phyloP scores from a whole-genome alignment of 2,888 invertebrate genomes.

The Ferrisia virgata region DNA sequence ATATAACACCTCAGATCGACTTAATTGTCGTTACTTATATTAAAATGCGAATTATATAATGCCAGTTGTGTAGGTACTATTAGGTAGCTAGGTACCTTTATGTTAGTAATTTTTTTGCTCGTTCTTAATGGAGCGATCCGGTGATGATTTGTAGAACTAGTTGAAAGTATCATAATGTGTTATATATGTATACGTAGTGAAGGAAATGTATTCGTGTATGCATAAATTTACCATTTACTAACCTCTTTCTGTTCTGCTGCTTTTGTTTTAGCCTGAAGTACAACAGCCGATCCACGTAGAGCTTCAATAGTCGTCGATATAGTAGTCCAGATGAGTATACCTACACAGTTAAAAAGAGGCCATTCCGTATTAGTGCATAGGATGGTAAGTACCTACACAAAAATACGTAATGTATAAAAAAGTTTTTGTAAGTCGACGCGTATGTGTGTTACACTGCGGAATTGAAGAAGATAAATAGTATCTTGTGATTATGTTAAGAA shows the following conservation, averaged over 20 bases:
- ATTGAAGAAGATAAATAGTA: too few relatives aligned
- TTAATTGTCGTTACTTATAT: constrained; percentile 10
- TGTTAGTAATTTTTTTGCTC: not conserved
- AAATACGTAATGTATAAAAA: not conserved
- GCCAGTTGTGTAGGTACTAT: too few relatives aligned
- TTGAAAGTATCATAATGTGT: not conserved
- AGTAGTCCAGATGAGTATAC: constrained; percentile 38
- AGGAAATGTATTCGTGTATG: not conserved
- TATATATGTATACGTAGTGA: too few relatives aligned
- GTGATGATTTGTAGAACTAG: not conserved
- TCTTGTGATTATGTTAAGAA: too few relatives aligned
- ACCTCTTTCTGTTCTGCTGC: constrained; percentile 49
- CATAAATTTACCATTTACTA: constrained; percentile 52
- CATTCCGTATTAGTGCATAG: not conserved
- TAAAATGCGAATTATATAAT: not conserved
- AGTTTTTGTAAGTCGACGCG: too few relatives aligned
- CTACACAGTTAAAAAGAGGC: not conserved
- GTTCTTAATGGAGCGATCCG: not conserved
- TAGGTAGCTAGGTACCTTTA: not conserved
- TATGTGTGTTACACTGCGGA: too few relatives aligned
- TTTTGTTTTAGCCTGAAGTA: constrained; percentile 50
- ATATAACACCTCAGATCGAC: not conserved
- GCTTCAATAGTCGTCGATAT: constrained; percentile 45
- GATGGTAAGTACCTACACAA: not conserved
- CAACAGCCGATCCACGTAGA: constrained; percentile 50